Evolutionary conservation across 2,888 invertebrate genomes (phyloP).

Genomic region (Platycheirus rosarum): DNA sequence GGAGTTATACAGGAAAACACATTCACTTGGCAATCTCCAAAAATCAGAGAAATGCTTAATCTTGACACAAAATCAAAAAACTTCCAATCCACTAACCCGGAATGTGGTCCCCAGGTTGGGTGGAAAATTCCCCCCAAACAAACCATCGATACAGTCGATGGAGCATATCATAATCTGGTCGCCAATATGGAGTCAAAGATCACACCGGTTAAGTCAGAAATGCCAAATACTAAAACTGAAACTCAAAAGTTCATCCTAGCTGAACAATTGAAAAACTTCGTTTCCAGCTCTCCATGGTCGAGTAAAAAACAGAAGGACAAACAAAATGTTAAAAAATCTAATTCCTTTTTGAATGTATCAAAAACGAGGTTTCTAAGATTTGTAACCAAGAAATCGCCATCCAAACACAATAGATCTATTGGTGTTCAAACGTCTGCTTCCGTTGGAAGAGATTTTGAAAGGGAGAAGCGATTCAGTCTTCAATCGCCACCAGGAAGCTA

Average conservation of each 20-base stretch:
- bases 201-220: slow-evolving; percentile 79
- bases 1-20: slow-evolving; percentile 75
- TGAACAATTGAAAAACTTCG: slow-evolving; percentile 78
- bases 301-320: slow-evolving; percentile 71
- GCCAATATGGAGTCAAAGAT: slow-evolving; percentile 79
- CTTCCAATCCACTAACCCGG: slow-evolving; percentile 75
- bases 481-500: slow-evolving; percentile 81
- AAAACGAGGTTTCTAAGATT: slow-evolving; percentile 80
- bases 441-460: slow-evolving; percentile 67
- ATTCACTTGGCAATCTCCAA: slow-evolving; percentile 77
- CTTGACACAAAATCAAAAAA: slow-evolving; percentile 75
- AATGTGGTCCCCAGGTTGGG: slow-evolving; percentile 79
- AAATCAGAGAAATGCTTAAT: slow-evolving; percentile 80
- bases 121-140: slow-evolving; percentile 79
- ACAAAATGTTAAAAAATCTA: slow-evolving; percentile 43
- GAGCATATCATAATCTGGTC: slow-evolving; percentile 78
- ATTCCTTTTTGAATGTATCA: slow-evolving; percentile 78
- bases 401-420: slow-evolving; percentile 77
- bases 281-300: slow-evolving; percentile 78
- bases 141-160: slow-evolving; percentile 81
- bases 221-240: slow-evolving; percentile 57
- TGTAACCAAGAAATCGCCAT: slow-evolving; percentile 77
- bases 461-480: slow-evolving; percentile 71
- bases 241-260: slow-evolving; percentile 78
- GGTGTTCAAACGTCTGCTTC: slow-evolving; percentile 78